Conservation (phyloP, 2,113 vertebrate genomes). For the Chiloscyllium plagiosum region DNA sequence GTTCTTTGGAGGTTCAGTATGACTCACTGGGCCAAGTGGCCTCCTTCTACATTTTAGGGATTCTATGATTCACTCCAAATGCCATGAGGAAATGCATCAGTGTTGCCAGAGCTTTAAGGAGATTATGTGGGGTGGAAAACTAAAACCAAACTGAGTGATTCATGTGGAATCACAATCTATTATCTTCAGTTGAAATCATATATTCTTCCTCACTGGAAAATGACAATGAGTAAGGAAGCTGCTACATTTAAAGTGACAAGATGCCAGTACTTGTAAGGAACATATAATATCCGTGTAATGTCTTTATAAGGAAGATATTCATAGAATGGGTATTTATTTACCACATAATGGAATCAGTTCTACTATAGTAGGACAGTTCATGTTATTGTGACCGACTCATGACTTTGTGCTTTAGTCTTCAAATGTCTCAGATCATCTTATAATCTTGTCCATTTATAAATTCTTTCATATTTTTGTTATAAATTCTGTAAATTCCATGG, state of each 20-base stretch:
- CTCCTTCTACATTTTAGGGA: too few relatives aligned
- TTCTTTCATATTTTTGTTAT: background rate
- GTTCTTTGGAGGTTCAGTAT: too few relatives aligned
- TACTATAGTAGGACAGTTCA: background rate
- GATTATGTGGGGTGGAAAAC: background rate
- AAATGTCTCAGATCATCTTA: background rate
- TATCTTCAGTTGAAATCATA: background rate
- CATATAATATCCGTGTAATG: background rate
- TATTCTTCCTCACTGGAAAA: constrained; percentile 17
- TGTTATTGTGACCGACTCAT: background rate
- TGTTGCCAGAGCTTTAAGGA: background rate
- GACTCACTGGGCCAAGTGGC: too few relatives aligned
- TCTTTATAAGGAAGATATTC: background rate
- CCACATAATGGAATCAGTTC: background rate
- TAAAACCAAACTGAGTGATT: background rate
- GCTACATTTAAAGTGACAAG: constrained; percentile 3
- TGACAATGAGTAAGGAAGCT: background rate
- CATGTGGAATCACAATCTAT: background rate
- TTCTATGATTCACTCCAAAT: background rate
- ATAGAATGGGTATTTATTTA: background rate
- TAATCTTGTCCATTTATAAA: background rate
- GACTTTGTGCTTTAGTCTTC: background rate
- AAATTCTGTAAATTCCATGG: background rate
- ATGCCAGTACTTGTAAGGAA: background rate
- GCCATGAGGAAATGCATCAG: background rate